These are phyloP conservation scores for Lycaena phlaeas DNA, from an alignment of 2,888 invertebrate species.

Conservation along the genomic window DNA sequence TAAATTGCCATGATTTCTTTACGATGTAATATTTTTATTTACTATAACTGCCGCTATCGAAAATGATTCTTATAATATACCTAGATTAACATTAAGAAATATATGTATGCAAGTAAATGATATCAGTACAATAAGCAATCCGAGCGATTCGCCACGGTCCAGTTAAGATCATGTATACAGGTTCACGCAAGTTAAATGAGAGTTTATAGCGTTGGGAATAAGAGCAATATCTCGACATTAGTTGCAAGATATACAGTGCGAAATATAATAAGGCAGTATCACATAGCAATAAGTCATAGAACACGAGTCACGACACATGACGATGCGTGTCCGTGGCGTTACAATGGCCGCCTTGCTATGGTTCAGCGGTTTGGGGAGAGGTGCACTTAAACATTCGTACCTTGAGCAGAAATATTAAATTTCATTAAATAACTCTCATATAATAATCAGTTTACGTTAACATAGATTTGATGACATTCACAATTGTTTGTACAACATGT, in stretches of 20 bases:
- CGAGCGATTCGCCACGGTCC: constrained; percentile 43
- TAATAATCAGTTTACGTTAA: too few relatives aligned
- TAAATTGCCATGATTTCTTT: too few relatives aligned
- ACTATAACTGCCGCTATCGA: too few relatives aligned
- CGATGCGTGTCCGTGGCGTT: constrained; percentile 11
- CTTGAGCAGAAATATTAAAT: too few relatives aligned
- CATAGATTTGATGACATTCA: too few relatives aligned
- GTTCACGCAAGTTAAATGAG: constrained; percentile 6
- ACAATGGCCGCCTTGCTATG: background rate
- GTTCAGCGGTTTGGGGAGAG: constrained; percentile 44
- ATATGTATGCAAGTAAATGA: constrained; percentile 10
- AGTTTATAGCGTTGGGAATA: background rate
- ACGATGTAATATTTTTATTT: too few relatives aligned
- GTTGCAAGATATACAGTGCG: constrained; percentile 25
- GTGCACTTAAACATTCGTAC: too few relatives aligned
- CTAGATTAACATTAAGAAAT: too few relatives aligned
- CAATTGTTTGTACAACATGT: too few relatives aligned
- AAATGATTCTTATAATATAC: too few relatives aligned
- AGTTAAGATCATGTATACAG: constrained; percentile 36
- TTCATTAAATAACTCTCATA: too few relatives aligned
- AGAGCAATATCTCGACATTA: background rate
- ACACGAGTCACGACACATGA: constrained; percentile 28
- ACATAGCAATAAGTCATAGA: constrained; percentile 51
- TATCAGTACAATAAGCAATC: constrained; percentile 15
- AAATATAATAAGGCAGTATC: constrained; percentile 50